These are phyloP conservation scores for Sisyra terminalis DNA, from an alignment of 2,888 invertebrate genomes.

Conservation along the genomic window DNA sequence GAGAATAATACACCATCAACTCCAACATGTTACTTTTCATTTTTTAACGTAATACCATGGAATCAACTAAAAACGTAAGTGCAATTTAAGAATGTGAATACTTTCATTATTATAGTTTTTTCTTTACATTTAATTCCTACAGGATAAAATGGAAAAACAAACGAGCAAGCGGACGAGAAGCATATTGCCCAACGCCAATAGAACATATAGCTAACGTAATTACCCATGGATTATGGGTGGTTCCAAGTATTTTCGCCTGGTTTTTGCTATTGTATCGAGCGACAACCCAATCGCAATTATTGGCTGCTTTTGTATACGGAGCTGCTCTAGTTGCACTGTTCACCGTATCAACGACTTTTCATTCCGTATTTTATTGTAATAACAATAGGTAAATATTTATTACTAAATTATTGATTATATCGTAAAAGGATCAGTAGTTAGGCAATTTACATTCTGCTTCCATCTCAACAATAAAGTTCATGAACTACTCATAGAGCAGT, in stretches of 20 bases:
- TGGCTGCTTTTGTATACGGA: conserved; percentile 76
- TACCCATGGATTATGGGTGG: conserved; percentile 79
- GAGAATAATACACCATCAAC: no score
- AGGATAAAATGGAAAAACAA: conserved; percentile 60
- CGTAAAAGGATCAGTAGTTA: neutral
- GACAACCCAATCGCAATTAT: conserved; percentile 51
- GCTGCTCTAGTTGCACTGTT: conserved; percentile 71
- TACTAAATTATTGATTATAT: neutral
- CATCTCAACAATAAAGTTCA: no score
- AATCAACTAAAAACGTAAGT: no score
- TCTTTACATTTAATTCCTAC: conserved; percentile 10
- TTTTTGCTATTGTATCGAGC: conserved; percentile 60
- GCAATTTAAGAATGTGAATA: no score
- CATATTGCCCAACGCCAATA: conserved; percentile 74
- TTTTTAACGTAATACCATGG: no score
- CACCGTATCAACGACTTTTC: conserved; percentile 78
- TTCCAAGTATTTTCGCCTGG: conserved; percentile 69
- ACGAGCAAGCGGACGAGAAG: conserved; percentile 52
- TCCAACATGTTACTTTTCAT: no score
- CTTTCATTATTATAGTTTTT: neutral
- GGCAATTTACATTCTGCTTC: no score
- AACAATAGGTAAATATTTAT: conserved; percentile 30
- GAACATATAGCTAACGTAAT: conserved; percentile 86
- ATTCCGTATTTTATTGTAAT: conserved; percentile 66
- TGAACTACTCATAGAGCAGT: no score